A percentile compares a stretch with the other conserved stretches of the same genome.
These are phyloP conservation scores for Tetrapedia diversipes DNA, from an alignment of 2,888 invertebrate species.

Conservation along the genomic window DNA sequence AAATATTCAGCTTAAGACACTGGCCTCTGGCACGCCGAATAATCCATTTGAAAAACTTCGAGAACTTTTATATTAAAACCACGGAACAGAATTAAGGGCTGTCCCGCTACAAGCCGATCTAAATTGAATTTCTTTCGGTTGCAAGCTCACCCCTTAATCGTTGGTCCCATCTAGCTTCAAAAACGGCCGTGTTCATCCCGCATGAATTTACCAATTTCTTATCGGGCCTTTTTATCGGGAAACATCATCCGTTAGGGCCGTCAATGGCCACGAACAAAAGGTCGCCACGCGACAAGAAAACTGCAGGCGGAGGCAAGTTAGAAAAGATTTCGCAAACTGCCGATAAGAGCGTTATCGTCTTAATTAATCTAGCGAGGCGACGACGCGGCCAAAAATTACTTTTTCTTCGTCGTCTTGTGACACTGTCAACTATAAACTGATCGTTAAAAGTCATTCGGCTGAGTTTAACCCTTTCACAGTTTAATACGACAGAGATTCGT, in stretches of 20 bases:
- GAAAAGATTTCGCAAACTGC: constrained; percentile 47
- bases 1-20: constrained; percentile 9
- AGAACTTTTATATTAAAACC: constrained; percentile 14
- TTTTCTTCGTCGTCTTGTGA: constrained; percentile 54
- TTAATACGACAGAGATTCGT: too few relatives aligned
- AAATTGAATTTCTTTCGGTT: constrained; percentile 33
- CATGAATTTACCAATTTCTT: constrained; percentile 48
- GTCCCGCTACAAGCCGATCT: constrained; percentile 21
- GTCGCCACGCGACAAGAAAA: constrained; percentile 31
- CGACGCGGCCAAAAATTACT: constrained; percentile 48
- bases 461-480: too few relatives aligned
- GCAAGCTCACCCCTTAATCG: constrained; percentile 36
- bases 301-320: constrained; percentile 37
- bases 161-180: constrained; percentile 8
- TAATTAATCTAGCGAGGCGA: constrained; percentile 66
- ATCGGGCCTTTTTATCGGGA: constrained; percentile 33
- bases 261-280: constrained; percentile 54
- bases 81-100: constrained; percentile 26
- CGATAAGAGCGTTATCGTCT: constrained; percentile 65
- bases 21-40: constrained; percentile 15
- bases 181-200: constrained; percentile 14
- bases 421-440: constrained; percentile 8
- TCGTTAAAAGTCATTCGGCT: constrained; percentile 1
- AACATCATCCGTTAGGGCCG: constrained; percentile 41
- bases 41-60: constrained; percentile 17